Evolutionary conservation across 1,140 invertebrate species (phyloP).

Genomic region (Bombus soroeensis): DNA sequence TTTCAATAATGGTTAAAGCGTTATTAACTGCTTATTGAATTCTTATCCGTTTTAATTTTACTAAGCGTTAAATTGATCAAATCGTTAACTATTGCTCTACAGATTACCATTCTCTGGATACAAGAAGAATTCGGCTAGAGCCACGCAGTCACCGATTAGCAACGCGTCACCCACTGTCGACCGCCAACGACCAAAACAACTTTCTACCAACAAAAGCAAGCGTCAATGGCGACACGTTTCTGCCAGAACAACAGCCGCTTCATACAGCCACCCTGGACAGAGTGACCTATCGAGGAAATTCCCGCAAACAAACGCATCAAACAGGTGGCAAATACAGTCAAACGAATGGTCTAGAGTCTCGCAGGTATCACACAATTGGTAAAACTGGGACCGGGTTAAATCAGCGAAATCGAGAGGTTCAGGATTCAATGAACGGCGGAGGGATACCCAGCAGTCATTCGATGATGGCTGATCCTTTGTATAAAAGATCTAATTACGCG

Average conservation of each 20-base stretch:
- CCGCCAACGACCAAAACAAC: conserved; percentile 53
- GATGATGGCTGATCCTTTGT: conserved; percentile 67
- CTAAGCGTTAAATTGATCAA: not conserved
- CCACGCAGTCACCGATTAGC: conserved; percentile 76
- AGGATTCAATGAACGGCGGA: conserved; percentile 60
- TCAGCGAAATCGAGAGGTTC: conserved; percentile 48
- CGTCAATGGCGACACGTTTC: conserved; percentile 66
- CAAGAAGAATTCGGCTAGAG: conserved; percentile 74
- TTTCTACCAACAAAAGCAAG: conserved; percentile 59
- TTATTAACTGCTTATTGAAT: too few species aligned
- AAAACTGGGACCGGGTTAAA: conserved; percentile 55
- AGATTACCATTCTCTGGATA: conserved; percentile 72
- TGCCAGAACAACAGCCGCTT: conserved; percentile 63
- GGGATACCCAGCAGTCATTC: conserved; percentile 61
- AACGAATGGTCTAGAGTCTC: conserved; percentile 62
- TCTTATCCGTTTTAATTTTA: too few species aligned
- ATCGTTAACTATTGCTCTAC: not conserved
- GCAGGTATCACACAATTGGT: conserved; percentile 69
- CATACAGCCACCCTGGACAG: conserved; percentile 78
- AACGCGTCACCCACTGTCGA: conserved; percentile 61
- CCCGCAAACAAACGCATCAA: conserved; percentile 68
- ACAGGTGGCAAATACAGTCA: conserved; percentile 55
- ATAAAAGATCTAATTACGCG: conserved; percentile 65
- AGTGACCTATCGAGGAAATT: conserved; percentile 75
- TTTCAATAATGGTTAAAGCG: too few species aligned